Percentiles rank a stretch among this genome's conserved stretches.
Conservation (phyloP, 2,113 vertebrate genomes). For the Rhea pennata region DNA sequence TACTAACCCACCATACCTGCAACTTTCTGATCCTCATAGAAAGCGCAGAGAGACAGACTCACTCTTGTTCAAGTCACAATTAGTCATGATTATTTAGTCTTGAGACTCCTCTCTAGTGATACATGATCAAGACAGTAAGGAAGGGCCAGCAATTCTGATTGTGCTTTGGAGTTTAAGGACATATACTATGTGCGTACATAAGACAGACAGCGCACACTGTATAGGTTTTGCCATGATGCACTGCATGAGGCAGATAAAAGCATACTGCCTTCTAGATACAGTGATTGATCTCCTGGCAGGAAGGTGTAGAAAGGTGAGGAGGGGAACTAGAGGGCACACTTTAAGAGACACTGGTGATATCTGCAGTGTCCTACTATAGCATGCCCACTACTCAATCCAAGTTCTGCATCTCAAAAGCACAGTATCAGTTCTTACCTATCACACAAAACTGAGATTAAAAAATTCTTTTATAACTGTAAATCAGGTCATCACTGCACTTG, state of each 20-base stretch:
- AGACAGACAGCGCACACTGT: not conserved
- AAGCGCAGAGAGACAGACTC: not conserved
- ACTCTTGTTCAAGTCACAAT: not conserved
- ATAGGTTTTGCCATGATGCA: not conserved
- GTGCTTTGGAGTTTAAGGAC: not conserved
- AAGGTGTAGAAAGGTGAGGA: not conserved
- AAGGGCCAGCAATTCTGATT: not conserved
- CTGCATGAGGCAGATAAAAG: not conserved
- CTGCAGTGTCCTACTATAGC: not conserved
- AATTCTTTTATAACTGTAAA: not conserved
- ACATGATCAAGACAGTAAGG: not conserved
- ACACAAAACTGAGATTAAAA: not conserved
- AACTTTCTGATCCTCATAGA: not conserved
- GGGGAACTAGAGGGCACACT: not conserved
- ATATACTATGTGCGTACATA: rapidly evolving
- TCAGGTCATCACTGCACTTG: not conserved
- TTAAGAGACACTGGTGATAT: not conserved
- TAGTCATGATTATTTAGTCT: not conserved
- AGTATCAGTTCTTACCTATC: not conserved
- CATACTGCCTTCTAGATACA: not conserved
- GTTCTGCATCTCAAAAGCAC: not conserved
- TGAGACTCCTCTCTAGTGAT: not conserved
- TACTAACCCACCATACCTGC: not conserved
- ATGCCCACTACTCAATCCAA: not conserved
- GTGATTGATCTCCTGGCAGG: not conserved